A percentile compares a stretch with the other conserved stretches of the same genome.
Evolutionary conservation across 2,888 invertebrate genomes (phyloP).

Genomic region (Gnatocerus cornutus): DNA sequence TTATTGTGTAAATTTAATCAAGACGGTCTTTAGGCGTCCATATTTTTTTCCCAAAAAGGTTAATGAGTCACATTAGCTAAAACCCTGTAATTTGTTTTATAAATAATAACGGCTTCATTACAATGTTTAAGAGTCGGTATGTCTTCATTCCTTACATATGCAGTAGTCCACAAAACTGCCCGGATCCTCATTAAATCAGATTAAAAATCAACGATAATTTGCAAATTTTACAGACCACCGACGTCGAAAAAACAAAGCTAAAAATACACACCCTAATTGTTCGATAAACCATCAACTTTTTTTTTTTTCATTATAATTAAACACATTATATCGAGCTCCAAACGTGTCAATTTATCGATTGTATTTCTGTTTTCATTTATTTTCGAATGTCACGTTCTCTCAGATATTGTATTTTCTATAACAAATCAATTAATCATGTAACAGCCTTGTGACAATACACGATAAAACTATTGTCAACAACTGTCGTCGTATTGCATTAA

Average conservation of each 20-base stretch:
- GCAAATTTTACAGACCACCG: background rate
- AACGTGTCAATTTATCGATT: constrained; percentile 27
- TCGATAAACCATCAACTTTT: background rate
- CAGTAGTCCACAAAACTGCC: background rate
- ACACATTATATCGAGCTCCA: background rate
- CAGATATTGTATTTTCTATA: constrained; percentile 46
- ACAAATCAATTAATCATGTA: constrained; percentile 53
- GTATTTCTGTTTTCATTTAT: constrained; percentile 35
- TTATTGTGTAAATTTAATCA: constrained; percentile 13
- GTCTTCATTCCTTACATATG: background rate
- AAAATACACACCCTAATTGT: background rate
- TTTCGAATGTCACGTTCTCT: constrained; percentile 39
- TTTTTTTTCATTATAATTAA: background rate
- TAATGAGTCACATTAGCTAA: background rate
- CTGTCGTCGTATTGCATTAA: constrained; percentile 53
- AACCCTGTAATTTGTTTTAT: constrained; percentile 1
- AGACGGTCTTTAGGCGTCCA: constrained; percentile 1
- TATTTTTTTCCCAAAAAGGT: background rate
- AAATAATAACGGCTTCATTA: background rate
- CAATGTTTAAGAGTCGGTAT: background rate
- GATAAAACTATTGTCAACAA: constrained; percentile 55
- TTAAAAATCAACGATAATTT: background rate
- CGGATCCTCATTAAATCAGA: background rate
- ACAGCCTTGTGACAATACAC: constrained; percentile 54
- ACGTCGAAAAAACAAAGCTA: constrained; percentile 1